Percentiles rank a stretch among this genome's conserved stretches.
These are phyloP conservation scores for Drosophila antonietae DNA, from an alignment of 2,888 invertebrate species.

Conservation along the genomic window DNA sequence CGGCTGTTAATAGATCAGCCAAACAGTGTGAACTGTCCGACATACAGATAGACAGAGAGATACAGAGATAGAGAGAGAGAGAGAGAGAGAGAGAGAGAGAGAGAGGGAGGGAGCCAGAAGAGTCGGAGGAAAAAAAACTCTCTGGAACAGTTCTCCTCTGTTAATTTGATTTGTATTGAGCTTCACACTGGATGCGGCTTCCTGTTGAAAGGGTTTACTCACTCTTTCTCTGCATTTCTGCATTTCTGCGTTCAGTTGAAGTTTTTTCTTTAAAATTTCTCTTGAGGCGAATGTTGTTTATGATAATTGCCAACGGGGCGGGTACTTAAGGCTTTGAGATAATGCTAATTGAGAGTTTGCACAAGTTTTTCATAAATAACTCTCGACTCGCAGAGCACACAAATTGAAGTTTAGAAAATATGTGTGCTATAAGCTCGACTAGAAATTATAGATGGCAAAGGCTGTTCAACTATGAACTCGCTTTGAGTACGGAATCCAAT, in stretches of 20 bases:
- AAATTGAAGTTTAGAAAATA: background rate
- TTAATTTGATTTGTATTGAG: slow-evolving; percentile 42
- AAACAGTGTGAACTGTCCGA: slow-evolving; percentile 63
- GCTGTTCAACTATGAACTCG: slow-evolving; percentile 4
- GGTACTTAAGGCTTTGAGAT: slow-evolving; percentile 1
- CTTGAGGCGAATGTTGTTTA: slow-evolving; percentile 23
- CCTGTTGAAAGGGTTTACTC: slow-evolving; percentile 26
- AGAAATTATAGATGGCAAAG: background rate
- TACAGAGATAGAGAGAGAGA: background rate
- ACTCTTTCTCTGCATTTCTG: slow-evolving; percentile 10
- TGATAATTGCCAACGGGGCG: slow-evolving; percentile 28
- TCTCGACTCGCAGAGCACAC: background rate
- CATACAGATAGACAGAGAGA: background rate
- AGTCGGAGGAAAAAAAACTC: background rate
- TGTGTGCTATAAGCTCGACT: background rate
- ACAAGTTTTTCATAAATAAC: slow-evolving; percentile 12
- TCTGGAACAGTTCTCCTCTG: slow-evolving; percentile 26
- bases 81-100: background rate
- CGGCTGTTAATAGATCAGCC: slow-evolving; percentile 72
- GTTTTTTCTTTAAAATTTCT: slow-evolving; percentile 13
- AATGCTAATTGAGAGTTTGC: slow-evolving; percentile 22
- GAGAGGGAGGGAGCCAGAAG: background rate
- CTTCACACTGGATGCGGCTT: slow-evolving; percentile 30
- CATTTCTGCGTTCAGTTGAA: background rate
- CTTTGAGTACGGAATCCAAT: background rate